These are phyloP conservation scores for Proteles cristata DNA, from an alignment of 2,113 vertebrate genomes.

Conservation along the genomic window DNA sequence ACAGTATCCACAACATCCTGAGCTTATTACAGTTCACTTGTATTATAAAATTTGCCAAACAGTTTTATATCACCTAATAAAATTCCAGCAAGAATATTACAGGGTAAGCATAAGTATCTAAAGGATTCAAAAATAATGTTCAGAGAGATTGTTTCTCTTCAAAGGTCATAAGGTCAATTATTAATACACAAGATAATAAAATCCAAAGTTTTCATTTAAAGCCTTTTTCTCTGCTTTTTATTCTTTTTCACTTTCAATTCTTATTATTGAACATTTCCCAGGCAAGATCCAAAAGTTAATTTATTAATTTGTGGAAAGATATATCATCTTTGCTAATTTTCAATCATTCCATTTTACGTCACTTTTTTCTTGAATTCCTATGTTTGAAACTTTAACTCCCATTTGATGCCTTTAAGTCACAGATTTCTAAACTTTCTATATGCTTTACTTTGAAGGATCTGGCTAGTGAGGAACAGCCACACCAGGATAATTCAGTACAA, in stretches of 20 bases:
- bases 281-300: neutral
- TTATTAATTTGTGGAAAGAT: neutral
- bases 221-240: neutral
- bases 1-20: neutral
- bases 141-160: neutral
- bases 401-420: neutral
- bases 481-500: neutral
- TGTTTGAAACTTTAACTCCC: neutral
- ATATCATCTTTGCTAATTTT: neutral
- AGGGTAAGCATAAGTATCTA: neutral
- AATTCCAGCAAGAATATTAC: neutral
- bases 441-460: neutral
- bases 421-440: neutral
- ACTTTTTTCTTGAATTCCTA: neutral
- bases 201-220: neutral
- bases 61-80: neutral
- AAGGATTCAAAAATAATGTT: neutral
- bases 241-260: fast-evolving
- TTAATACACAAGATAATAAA: neutral
- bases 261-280: neutral
- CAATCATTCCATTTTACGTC: neutral
- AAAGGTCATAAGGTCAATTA: neutral
- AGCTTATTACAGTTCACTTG: neutral
- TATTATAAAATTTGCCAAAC: neutral
- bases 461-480: neutral